Evolutionary conservation across 2,113 vertebrate species (phyloP).

Genomic region (Dissostichus mawsoni): DNA sequence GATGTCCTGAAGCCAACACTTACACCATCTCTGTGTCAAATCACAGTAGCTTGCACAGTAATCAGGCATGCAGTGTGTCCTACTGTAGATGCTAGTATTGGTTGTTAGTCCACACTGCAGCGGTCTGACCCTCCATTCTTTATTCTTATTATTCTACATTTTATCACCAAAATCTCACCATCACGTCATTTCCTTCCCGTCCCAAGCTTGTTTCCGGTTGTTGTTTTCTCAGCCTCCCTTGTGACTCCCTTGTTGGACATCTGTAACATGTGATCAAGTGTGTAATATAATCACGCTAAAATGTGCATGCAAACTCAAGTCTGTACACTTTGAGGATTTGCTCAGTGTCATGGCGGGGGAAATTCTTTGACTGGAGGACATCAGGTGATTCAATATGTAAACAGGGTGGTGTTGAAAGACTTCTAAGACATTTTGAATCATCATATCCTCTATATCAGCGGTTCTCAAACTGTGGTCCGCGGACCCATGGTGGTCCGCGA

Average conservation of each 20-base stretch:
- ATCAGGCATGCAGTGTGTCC: neutral
- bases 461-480: no score
- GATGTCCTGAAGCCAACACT: neutral
- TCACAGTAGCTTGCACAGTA: neutral
- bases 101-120: neutral
- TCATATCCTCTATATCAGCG: neutral
- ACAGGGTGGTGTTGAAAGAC: neutral
- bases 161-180: neutral
- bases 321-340: constrained; percentile 2
- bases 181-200: neutral
- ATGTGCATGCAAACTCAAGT: neutral
- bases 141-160: neutral
- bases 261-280: neutral
- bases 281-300: neutral
- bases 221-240: constrained; percentile 1
- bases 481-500: no score
- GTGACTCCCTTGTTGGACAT: neutral
- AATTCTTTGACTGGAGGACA: neutral
- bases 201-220: neutral
- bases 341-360: neutral
- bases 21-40: neutral
- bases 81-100: neutral
- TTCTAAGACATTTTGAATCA: neutral
- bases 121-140: neutral
- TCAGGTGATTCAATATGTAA: neutral